Conservation (phyloP, 2,113 vertebrate species). For the Speoplatyrhinus poulsoni region DNA sequence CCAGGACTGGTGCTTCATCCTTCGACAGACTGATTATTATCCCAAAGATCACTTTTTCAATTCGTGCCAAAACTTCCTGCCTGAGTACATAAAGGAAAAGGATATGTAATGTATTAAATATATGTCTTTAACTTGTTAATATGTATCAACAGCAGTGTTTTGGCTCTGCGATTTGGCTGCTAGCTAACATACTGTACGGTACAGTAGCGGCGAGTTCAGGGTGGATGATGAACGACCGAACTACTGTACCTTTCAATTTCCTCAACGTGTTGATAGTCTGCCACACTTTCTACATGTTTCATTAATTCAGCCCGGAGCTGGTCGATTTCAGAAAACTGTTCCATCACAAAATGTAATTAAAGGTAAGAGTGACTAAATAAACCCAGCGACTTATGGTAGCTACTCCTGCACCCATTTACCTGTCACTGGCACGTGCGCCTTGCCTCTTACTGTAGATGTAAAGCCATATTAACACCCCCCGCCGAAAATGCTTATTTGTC, state of each 20-base stretch:
- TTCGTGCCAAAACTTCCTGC: slow-evolving; percentile 80
- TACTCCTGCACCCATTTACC: no score
- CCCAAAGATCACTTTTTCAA: slow-evolving; percentile 84
- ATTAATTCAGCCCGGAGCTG: slow-evolving; percentile 45
- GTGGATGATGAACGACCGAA: background rate
- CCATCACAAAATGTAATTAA: background rate
- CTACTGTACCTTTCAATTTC: slow-evolving; percentile 45
- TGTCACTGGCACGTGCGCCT: background rate
- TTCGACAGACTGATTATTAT: slow-evolving; percentile 75
- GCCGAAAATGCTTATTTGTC: background rate
- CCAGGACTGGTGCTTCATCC: slow-evolving; percentile 81
- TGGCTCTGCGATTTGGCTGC: background rate
- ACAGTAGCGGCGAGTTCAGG: no score
- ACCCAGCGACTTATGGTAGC: no score
- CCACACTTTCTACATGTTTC: background rate
- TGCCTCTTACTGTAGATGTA: background rate
- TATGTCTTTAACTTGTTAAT: no score
- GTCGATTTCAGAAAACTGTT: slow-evolving; percentile 58
- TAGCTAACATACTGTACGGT: background rate
- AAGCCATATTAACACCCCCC: background rate
- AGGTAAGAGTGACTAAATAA: no score
- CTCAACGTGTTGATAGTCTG: slow-evolving; percentile 5
- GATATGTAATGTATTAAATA: background rate
- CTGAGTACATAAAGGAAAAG: slow-evolving; percentile 66
- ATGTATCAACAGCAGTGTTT: no score